Percentiles rank a stretch among this genome's conserved stretches.
Conservation (phyloP, 1,140 invertebrate species). For the Phymastichus coffea region DNA sequence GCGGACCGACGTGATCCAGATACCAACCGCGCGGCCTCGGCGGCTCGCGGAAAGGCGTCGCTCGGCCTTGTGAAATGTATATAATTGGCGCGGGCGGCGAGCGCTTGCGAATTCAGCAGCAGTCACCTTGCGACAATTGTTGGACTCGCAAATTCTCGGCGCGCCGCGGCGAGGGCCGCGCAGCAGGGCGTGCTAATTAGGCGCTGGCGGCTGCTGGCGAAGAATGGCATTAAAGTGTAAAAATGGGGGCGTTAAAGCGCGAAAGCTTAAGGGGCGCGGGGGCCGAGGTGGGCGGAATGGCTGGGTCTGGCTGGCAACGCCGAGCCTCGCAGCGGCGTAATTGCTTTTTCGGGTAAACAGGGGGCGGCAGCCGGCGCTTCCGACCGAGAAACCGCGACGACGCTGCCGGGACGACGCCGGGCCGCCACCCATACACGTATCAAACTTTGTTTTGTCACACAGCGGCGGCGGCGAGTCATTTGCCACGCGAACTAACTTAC, state of each 20-base stretch:
- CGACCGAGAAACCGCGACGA: conserved; percentile 10
- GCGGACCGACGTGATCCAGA: no score
- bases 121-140: conserved; percentile 28
- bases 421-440: conserved; percentile 32
- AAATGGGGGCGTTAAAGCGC: conserved; percentile 16
- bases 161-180: conserved; percentile 29
- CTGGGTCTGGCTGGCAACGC: no score
- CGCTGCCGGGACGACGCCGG: background rate
- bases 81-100: no score
- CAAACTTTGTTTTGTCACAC: conserved; percentile 51
- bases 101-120: no score
- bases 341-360: conserved; percentile 49
- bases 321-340: conserved; percentile 44
- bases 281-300: no score
- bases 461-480: conserved; percentile 48
- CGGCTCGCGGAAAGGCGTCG: no score
- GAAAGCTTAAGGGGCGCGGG: no score
- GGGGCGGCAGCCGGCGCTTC: conserved; percentile 21
- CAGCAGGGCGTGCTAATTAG: conserved; percentile 34
- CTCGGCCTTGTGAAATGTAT: no score
- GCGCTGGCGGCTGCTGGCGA: conserved; percentile 10
- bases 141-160: conserved; percentile 13
- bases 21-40: no score
- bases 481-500: conserved; percentile 49
- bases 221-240: conserved; percentile 26